Evolutionary conservation across 2,113 vertebrate genomes (phyloP), one percentile per base, ranked within the genome.

Genomic region (Perca schrenkii): DNA sequence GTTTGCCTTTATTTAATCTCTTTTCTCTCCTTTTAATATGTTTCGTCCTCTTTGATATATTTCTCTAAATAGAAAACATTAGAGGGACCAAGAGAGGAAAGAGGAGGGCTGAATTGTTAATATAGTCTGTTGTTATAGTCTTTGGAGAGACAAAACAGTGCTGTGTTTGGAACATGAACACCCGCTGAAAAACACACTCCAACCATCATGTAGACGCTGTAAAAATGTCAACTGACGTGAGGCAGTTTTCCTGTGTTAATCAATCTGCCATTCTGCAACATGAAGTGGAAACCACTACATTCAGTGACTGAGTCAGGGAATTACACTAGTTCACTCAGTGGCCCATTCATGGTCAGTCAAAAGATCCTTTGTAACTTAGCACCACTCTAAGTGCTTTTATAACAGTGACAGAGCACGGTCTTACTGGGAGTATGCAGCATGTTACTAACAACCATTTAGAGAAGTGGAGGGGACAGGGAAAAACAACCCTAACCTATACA

Each of bases 1-100:
- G 77, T 93, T 92, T 89, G 74, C 82, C 53, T 93, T 94, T 79
- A 65, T 92, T 86, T 84, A 67, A 93, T 85, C 74, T 81, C 4
- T 49, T 85, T 40, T 78, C 43, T 81, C 64, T 74, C 63, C 8
- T 65, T 83, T 87, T 77, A 25, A 69, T 78, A 58, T 15, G 13
- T 62, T 49, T 73, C 31, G n/a, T 82, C 63, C 31, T 79, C 69
- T 89, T 89, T 82, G 71, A 60, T 79, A 56, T 60, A 80, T 72
- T 82, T 66, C 73, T 70, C 66, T 77, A 68, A 66, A 84, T 79
- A 68, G 67, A 75, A 87, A 87, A 86, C 80, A 78, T 84, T 65
- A 58, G 61, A 66, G 60, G 56, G 50, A 57, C 53, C 14, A 19
- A 28, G 50, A 73, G 60, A 76, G 25, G 54, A 68, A 54, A 67